Base-by-base conservation (phyloP, 2,888 invertebrate species). In the Sepioteuthis lessoniana region DNA sequence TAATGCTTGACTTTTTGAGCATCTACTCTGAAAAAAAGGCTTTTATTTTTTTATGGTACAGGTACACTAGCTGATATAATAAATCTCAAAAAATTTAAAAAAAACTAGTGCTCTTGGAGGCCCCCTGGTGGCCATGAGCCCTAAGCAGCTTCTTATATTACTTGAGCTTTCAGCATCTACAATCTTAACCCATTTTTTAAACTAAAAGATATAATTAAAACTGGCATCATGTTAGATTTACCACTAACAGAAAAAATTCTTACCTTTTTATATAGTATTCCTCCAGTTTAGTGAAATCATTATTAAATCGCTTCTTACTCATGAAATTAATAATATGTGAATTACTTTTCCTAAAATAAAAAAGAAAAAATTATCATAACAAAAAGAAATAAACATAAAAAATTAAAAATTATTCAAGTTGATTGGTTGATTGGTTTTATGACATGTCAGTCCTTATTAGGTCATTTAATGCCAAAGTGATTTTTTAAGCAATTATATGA, bases 321-420 rank as follows among this genome's bases (percentile, higher is more conserved):
- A 98, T 98, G 96, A 98, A 98, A 5, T 97, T 96, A 47, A 96
- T 97, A 37, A 98, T 98, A 38, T 98, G 97, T 4, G 98, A 98
- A 97, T 98, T 98, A 94, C 98, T 98, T 94, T 97, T 96, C 98
- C 98, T 98, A 95, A 42, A 95, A 94, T 35, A 76, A 76, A 10
- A 16, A 55, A 25, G 2, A 76, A n/a, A 76, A 1, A 76, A 19
- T n/a, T 16, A 35, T 5, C 8, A 76, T 76, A 76, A 5, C 25
- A n/a, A 31, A 28, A n/a, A 13, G 28, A 76, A 28, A 76, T 28
- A 2, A 5, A 76, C n/a, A n/a, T 13, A n/a, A 31, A 76, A 31
- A 76, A n/a, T n/a, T 76, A 8, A 76, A 21, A 19, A 50, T 50
- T 21, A 50, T 50, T 42, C 42, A 42, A 42, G 42, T 42, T 42